A percentile compares a stretch with the other conserved stretches of the same genome.
Conservation (phyloP, 2,113 vertebrate genomes). For the Corynorhinus townsendii region DNA sequence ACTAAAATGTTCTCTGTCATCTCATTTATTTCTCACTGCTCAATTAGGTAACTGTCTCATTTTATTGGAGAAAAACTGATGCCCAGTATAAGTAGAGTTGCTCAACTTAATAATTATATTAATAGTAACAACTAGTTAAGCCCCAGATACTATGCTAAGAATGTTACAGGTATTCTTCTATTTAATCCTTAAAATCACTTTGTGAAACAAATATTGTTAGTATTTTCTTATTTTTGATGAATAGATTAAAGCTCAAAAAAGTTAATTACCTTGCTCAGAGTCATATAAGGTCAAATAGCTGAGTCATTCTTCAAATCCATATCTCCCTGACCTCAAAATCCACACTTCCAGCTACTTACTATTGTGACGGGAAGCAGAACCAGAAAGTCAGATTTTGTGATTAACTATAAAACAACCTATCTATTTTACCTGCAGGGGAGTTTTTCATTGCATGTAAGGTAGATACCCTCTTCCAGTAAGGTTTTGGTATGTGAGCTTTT, state of each 20-base stretch:
- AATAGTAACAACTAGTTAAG: not conserved
- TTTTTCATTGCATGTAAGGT: not conserved
- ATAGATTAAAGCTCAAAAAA: constrained; percentile 7
- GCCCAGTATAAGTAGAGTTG: not conserved
- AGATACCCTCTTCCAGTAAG: not conserved
- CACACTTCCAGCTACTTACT: not conserved
- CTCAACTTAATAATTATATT: not conserved
- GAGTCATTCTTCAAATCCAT: not conserved
- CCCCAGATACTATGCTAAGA: not conserved
- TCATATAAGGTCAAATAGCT: not conserved
- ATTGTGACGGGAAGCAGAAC: not conserved
- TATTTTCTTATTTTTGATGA: constrained; percentile 1
- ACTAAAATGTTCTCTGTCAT: not conserved
- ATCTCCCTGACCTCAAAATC: not conserved
- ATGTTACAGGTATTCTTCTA: not conserved
- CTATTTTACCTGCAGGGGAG: not conserved
- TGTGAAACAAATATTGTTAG: constrained; percentile 8
- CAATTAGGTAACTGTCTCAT: not conserved
- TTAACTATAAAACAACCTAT: not conserved
- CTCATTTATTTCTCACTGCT: not conserved
- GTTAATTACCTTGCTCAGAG: not conserved
- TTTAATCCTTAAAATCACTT: constrained; percentile 29
- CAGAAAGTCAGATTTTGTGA: constrained; percentile 3
- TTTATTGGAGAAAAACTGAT: constrained; percentile 17
- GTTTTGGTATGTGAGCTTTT: not conserved